Base-by-base conservation (phyloP, 2,888 invertebrate species). In the Epirrhoe alternata region DNA sequence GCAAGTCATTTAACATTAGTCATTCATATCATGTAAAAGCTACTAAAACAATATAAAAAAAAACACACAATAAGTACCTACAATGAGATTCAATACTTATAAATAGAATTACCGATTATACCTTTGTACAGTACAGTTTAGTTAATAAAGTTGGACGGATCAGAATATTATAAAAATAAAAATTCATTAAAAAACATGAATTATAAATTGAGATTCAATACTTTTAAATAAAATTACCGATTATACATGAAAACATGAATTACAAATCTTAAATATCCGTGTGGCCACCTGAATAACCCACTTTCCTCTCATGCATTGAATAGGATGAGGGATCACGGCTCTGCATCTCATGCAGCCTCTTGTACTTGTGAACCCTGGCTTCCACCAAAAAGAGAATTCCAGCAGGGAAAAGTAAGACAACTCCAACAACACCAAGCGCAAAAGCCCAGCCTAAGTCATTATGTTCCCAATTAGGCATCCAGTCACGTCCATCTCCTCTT, bases 391-490 rank as follows among this genome's bases (percentile, higher is more conserved):
- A 98, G 6, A 98, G 89, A 55, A 96, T 94, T 8, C 97, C 97
- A 8, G 96, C 95, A 0, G 97, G 96, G 68, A 97, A 94, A 1
- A 97, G 90, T 51, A 95, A 86, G 33, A 97, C 92, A 0, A 97
- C 96, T 1, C 98, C 98, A 51, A 97, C 89, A 1, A 96, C 97
- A 16, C 95, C 98, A 42, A 99, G 91, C 0, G 97, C 99, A 89
- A 95, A 99, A 0, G 98, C 97, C 98, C 98, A 99, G 10, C 98
- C 97, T 61, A 99, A 95, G 84, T 98, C 97, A 89, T 99, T 99
- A 85, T 98, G 97, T 79, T 99, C 97, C 97, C 98, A 98, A 79
- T 98, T 96, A 0, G 99, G 98, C 97, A 99, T 98, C 97, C 98
- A 98, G 80, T 97, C 97, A 72, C 99, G 94, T 5, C 97, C 96